Percentiles rank a stretch among this genome's conserved stretches.
These are phyloP conservation scores for Drosophila tropicalis DNA, from an alignment of 1,140 invertebrate genomes.

Conservation along the genomic window DNA sequence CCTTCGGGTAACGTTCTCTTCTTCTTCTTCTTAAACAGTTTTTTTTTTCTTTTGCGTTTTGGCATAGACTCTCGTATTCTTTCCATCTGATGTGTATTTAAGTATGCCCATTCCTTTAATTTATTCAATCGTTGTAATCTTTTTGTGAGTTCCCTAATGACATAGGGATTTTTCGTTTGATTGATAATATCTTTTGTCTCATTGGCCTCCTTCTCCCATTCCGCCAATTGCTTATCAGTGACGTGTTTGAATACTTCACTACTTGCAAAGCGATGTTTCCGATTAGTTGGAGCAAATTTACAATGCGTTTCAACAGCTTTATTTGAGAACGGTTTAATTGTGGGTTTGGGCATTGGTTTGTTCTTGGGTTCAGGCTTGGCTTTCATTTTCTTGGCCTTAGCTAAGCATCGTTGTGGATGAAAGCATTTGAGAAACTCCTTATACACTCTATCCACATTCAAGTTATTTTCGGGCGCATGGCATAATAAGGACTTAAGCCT, in stretches of 20 bases:
- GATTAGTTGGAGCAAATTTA: too few species aligned
- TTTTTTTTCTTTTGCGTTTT: background rate
- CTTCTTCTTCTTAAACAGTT: background rate
- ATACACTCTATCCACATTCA: constrained; percentile 22
- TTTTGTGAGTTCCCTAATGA: background rate
- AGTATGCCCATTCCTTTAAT: too few species aligned
- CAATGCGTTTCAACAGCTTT: too few species aligned
- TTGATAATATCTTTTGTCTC: background rate
- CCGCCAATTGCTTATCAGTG: background rate
- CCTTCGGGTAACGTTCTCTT: background rate
- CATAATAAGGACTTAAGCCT: background rate
- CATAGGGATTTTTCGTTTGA: constrained; percentile 27
- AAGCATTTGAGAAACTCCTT: constrained; percentile 44
- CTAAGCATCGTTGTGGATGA: background rate
- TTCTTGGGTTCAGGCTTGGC: background rate
- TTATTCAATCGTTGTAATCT: too few species aligned
- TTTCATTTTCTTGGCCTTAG: background rate
- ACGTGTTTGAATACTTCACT: background rate
- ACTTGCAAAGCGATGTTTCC: background rate
- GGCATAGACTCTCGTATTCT: background rate
- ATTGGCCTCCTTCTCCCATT: constrained; percentile 6
- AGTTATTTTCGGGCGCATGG: background rate
- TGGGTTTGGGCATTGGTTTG: background rate
- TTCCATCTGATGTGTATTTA: too few species aligned
- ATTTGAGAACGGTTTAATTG: background rate